Percentiles rank a stretch among this genome's conserved stretches.
phyloP scores from a whole-genome alignment of 37 sponge, comb jelly and placozoan genomes.

The Mnemiopsis leidyi region DNA sequence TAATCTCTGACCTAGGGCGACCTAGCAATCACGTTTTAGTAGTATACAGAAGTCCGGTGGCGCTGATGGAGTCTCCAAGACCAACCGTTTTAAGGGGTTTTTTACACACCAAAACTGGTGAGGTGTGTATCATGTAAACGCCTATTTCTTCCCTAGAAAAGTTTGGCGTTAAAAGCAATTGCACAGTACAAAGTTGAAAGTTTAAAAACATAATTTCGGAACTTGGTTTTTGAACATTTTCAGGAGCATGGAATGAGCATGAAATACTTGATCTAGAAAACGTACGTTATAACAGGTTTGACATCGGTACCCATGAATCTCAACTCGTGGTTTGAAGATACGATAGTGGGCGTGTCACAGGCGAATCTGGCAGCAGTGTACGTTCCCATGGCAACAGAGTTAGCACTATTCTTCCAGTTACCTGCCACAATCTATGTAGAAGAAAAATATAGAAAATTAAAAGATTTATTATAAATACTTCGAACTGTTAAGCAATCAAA shows the following conservation, averaged over 20 bases:
- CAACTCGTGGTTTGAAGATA: background rate
- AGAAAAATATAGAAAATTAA: no score
- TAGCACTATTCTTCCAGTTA: background rate
- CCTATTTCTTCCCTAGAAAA: background rate
- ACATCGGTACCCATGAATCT: background rate
- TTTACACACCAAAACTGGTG: constrained; percentile 87
- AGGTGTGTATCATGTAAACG: background rate
- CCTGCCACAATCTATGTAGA: no score
- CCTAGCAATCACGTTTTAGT: no score
- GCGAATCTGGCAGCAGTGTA: background rate
- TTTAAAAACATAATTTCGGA: no score
- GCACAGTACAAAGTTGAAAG: no score
- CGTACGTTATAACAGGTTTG: background rate
- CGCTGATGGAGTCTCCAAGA: constrained; percentile 89
- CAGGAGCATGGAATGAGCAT: no score
- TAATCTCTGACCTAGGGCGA: no score
- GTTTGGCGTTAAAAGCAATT: no score
- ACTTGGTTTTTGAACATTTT: no score
- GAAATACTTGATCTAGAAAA: no score
- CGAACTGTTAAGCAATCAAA: background rate
- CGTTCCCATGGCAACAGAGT: constrained; percentile 2
- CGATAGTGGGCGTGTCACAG: background rate
- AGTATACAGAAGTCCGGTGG: constrained; percentile 75
- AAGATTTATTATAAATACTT: no score
- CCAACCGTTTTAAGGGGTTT: constrained; percentile 87